These are phyloP conservation scores for Melitaea athalia DNA, from an alignment of 2,888 invertebrate genomes.

Conservation along the genomic window DNA sequence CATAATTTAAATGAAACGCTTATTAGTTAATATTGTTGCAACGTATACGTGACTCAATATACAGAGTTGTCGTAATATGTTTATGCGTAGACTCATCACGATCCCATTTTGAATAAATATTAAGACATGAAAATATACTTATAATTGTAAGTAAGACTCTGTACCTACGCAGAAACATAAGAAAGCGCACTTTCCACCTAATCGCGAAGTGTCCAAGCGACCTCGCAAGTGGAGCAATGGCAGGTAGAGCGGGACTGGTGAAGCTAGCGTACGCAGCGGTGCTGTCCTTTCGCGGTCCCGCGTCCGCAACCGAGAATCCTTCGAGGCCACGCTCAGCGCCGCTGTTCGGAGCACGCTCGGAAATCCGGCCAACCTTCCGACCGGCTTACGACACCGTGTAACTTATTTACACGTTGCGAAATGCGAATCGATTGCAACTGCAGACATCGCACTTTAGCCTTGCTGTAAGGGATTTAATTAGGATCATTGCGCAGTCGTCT, in stretches of 20 bases:
- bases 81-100: slow-evolving; percentile 24
- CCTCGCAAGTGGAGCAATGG: slow-evolving; percentile 42
- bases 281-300: slow-evolving; percentile 54
- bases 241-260: slow-evolving; percentile 41
- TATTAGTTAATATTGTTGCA: slow-evolving; percentile 70
- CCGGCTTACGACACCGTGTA: slow-evolving; percentile 79
- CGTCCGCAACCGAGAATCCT: slow-evolving; percentile 77
- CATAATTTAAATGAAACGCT: slow-evolving; percentile 32
- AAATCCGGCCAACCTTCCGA: slow-evolving; percentile 83
- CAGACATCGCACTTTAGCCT: slow-evolving; percentile 80
- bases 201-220: slow-evolving; percentile 42
- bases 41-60: slow-evolving; percentile 69
- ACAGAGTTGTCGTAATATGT: slow-evolving; percentile 20
- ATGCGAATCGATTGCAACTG: slow-evolving; percentile 81
- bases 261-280: slow-evolving; percentile 35
- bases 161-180: neutral
- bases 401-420: slow-evolving; percentile 81
- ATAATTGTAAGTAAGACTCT: neutral
- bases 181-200: neutral
- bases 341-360: slow-evolving; percentile 79
- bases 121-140: slow-evolving; percentile 19
- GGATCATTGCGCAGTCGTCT: slow-evolving; percentile 80
- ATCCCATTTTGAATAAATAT: slow-evolving; percentile 27
- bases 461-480: slow-evolving; percentile 81
- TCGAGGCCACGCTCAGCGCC: slow-evolving; percentile 65